Conservation (phyloP, 2,888 invertebrate species). For the Neria commutata region DNA sequence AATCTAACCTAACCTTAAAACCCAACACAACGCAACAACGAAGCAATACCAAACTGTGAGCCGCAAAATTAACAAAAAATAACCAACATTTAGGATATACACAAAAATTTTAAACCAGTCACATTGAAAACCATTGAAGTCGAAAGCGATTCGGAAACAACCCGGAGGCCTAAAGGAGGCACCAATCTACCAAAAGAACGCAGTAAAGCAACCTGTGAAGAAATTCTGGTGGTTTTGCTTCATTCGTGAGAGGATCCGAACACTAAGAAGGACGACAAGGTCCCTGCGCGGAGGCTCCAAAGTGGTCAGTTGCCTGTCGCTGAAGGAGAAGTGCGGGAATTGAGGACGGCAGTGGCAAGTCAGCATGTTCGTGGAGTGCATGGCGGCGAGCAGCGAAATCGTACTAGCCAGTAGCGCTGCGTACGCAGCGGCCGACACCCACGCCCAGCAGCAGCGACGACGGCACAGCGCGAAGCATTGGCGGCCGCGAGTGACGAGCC, state of each 20-base stretch:
- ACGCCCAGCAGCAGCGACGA: conserved; percentile 4
- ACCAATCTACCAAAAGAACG: no score
- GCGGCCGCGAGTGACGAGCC: conserved; percentile 16
- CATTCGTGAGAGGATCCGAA: no score
- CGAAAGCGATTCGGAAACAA: neutral
- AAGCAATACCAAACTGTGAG: conserved; percentile 61
- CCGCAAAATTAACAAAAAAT: conserved; percentile 30
- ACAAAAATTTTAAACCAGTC: neutral
- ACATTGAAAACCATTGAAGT: neutral
- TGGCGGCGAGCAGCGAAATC: conserved; percentile 39
- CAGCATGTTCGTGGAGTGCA: conserved; percentile 55
- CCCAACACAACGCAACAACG: conserved; percentile 56
- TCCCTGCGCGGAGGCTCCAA: no score
- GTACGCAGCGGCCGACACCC: neutral
- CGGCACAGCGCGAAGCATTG: neutral
- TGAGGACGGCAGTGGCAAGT: no score
- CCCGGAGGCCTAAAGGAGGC: no score
- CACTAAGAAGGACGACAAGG: no score
- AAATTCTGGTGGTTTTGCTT: no score
- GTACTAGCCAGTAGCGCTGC: conserved; percentile 15
- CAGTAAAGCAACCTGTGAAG: no score
- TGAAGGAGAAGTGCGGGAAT: no score
- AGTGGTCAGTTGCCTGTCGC: no score
- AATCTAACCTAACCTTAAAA: conserved; percentile 14
- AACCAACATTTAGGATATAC: conserved; percentile 4